Conservation (phyloP, 1,140 invertebrate genomes). For the Saxidomus purpurata region DNA sequence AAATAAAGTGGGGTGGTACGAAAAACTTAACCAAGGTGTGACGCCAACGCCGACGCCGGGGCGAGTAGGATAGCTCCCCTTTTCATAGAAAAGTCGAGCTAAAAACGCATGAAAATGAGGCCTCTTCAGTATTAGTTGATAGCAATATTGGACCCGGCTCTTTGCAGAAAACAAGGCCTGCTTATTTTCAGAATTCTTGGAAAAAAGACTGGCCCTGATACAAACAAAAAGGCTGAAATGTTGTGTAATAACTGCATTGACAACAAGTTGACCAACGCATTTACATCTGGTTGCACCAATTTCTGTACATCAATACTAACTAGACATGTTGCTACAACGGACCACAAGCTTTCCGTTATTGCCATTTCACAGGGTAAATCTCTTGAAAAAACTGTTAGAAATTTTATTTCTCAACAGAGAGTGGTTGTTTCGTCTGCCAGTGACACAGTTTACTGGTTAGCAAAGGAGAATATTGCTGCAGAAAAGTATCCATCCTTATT, state of each 20-base stretch:
- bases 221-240: constrained; percentile 19
- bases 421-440: background rate
- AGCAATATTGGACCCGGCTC: background rate
- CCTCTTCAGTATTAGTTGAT: background rate
- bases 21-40: too few relatives aligned
- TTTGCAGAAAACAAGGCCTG: background rate
- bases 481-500: constrained; percentile 31
- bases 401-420: constrained; percentile 2
- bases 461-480: constrained; percentile 24
- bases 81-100: too few relatives aligned
- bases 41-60: too few relatives aligned
- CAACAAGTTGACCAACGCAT: background rate
- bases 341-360: constrained; percentile 20
- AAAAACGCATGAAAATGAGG: background rate
- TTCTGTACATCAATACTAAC: background rate
- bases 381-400: constrained; percentile 21
- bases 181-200: constrained; percentile 15
- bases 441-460: constrained; percentile 34
- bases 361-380: background rate
- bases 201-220: constrained; percentile 26
- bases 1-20: too few relatives aligned
- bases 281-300: constrained; percentile 19
- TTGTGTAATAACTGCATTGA: constrained; percentile 1
- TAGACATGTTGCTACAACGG: background rate
- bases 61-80: too few relatives aligned